Conservation (phyloP, 2,797 vertebrate genomes). For the Sarcophilus harrisii region DNA sequence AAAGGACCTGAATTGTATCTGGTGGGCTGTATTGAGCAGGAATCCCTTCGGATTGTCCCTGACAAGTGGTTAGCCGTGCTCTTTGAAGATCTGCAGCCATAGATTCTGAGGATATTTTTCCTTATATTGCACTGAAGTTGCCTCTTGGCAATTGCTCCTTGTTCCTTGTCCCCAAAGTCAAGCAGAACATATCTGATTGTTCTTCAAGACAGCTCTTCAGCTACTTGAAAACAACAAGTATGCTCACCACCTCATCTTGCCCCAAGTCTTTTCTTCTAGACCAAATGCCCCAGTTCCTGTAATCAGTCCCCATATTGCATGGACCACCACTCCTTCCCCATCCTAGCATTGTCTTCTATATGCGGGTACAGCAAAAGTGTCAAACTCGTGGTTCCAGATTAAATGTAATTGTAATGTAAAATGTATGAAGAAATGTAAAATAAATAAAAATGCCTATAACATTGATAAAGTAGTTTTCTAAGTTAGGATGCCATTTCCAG, state of each 20-base stretch:
- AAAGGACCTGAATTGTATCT: not conserved
- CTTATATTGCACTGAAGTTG: not conserved
- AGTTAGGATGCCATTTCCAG: not conserved
- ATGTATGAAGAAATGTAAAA: not conserved
- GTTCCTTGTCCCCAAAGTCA: not conserved
- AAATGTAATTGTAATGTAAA: not conserved
- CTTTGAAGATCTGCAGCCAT: not conserved
- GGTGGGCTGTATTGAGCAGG: not conserved
- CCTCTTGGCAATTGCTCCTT: not conserved
- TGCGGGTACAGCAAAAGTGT: not conserved
- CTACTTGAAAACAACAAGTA: not conserved
- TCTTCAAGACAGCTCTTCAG: not conserved
- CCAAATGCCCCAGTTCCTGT: not conserved
- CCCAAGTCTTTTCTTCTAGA: not conserved
- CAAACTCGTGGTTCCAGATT: not conserved
- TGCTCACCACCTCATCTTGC: not conserved
- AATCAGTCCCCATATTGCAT: not conserved
- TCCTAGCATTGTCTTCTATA: not conserved
- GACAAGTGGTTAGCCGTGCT: not conserved
- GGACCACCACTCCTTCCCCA: not conserved
- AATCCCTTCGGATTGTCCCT: not conserved
- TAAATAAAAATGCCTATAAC: not conserved
- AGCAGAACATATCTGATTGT: not conserved
- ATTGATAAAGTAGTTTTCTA: not conserved
- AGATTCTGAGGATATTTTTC: not conserved